Conservation (phyloP, 2,113 vertebrate genomes). For the Orycteropus afer region DNA sequence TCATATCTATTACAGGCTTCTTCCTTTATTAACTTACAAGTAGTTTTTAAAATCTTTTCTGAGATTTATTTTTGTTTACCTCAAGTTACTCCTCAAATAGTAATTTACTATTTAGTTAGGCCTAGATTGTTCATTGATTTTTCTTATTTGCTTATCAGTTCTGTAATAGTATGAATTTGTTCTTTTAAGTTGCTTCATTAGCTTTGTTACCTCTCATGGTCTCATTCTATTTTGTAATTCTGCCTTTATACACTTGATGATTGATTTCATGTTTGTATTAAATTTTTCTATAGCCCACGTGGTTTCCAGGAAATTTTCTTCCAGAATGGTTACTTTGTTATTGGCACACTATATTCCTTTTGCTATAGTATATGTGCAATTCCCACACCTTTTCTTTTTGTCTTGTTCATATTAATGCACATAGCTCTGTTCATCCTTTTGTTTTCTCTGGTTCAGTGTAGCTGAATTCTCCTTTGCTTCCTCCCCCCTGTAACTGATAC, state of each 20-base stretch:
- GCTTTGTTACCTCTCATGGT: background rate
- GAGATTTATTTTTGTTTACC: constrained; percentile 29
- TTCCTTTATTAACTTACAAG: background rate
- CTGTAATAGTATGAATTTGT: constrained; percentile 19
- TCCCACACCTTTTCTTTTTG: background rate
- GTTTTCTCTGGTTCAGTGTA: background rate
- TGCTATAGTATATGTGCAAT: background rate
- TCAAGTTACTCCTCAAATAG: constrained; percentile 1
- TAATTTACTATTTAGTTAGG: background rate
- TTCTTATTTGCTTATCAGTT: constrained; percentile 27
- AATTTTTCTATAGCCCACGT: background rate
- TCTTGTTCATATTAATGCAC: background rate
- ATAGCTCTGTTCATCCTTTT: background rate
- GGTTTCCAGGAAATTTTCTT: background rate
- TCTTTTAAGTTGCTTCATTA: constrained; percentile 23
- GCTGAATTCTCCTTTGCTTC: background rate
- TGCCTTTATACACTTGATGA: background rate
- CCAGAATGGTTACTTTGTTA: constrained; percentile 23
- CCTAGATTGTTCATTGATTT: background rate
- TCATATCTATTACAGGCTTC: background rate
- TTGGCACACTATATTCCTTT: constrained; percentile 14
- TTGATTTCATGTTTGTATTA: constrained; percentile 38
- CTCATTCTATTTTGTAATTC: constrained; percentile 23
- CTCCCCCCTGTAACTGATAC: background rate
- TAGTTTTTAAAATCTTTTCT: background rate